Evolutionary conservation across 2,888 invertebrate species (phyloP).

Genomic region (Pammene fasciana): DNA sequence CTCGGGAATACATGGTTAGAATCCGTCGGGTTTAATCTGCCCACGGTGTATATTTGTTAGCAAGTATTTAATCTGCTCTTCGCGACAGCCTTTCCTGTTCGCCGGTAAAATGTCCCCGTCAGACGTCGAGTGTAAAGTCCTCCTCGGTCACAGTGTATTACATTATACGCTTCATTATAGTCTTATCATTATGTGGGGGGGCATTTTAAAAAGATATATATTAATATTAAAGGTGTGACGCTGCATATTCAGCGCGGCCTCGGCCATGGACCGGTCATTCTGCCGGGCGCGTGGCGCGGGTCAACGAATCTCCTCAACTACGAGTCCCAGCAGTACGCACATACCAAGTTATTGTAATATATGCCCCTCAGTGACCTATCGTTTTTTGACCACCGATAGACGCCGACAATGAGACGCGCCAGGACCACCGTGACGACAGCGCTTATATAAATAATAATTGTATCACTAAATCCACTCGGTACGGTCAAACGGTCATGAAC

Average conservation of each 20-base stretch:
- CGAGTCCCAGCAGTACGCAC: conserved; percentile 47
- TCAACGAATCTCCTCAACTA: conserved; percentile 40
- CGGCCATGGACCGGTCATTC: conserved; percentile 75
- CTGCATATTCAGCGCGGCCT: conserved; percentile 74
- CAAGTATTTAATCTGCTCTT: neutral
- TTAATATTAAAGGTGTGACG: conserved; percentile 70
- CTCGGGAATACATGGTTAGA: no score
- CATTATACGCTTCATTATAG: conserved; percentile 67
- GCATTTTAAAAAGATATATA: conserved; percentile 68
- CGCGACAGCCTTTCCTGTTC: neutral
- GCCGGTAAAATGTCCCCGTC: neutral
- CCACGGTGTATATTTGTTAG: no score
- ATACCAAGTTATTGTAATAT: conserved; percentile 52
- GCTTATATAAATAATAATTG: conserved; percentile 25
- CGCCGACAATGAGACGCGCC: conserved; percentile 14
- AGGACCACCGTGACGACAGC: conserved; percentile 12
- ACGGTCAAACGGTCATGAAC: conserved; percentile 6
- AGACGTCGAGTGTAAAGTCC: conserved; percentile 7
- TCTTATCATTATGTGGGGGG: conserved; percentile 63
- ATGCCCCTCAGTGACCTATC: conserved; percentile 47
- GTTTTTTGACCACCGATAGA: conserved; percentile 29
- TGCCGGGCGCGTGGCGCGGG: conserved; percentile 46
- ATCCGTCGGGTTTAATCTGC: no score
- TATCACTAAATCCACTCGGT: neutral
- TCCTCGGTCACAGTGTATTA: conserved; percentile 42